These are phyloP conservation scores for Oasisia sp. DNA, from an alignment of 2,888 invertebrate genomes.

Conservation along the genomic window DNA sequence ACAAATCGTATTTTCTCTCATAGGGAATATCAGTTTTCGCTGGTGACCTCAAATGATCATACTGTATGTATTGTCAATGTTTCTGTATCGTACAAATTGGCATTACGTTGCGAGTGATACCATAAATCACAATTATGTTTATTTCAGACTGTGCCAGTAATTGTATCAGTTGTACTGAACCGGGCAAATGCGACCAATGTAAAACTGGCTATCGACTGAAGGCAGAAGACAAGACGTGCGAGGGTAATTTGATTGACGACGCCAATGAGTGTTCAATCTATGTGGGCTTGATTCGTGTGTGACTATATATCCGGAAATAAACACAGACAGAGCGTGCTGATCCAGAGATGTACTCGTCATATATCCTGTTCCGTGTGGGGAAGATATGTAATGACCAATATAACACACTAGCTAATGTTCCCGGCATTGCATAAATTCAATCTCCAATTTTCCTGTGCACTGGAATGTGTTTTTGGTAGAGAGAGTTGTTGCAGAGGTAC, in stretches of 20 bases:
- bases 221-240: slow-evolving; percentile 27
- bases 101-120: background rate
- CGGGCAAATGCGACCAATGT: slow-evolving; percentile 35
- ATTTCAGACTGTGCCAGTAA: slow-evolving; percentile 31
- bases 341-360: too few species aligned
- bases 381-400: too few species aligned
- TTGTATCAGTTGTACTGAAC: slow-evolving; percentile 34
- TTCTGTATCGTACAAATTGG: background rate
- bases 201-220: slow-evolving; percentile 25
- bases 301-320: background rate
- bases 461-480: too few species aligned
- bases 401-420: too few species aligned
- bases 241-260: slow-evolving; percentile 23
- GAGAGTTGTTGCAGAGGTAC: too few species aligned
- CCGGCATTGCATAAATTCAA: too few species aligned
- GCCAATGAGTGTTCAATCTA: background rate
- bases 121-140: background rate
- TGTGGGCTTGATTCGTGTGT: background rate
- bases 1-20: too few species aligned
- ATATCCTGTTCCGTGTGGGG: too few species aligned
- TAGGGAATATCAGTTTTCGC: background rate
- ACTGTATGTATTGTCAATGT: background rate
- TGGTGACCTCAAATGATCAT: background rate
- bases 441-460: too few species aligned
- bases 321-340: too few species aligned